Conservation (phyloP, 2,797 vertebrate genomes). For the Amniataba percoides region DNA sequence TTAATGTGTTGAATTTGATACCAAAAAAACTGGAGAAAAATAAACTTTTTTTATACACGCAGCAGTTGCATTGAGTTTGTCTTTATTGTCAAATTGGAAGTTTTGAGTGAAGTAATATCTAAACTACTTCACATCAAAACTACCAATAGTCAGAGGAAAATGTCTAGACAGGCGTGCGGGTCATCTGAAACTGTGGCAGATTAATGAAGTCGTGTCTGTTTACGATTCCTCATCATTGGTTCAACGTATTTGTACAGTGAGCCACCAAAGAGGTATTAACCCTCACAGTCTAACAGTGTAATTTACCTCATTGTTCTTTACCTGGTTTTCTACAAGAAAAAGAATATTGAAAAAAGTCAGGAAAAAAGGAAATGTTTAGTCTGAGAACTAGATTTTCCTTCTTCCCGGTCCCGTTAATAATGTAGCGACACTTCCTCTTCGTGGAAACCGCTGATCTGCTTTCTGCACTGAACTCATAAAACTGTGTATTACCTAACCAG, state of each 20-base stretch:
- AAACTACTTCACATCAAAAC: not conserved
- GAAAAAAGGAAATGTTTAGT: not conserved
- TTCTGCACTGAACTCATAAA: not conserved
- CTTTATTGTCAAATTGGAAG: conserved; percentile 16
- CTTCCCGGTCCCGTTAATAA: not conserved
- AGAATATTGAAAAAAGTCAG: not conserved
- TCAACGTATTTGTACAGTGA: not conserved
- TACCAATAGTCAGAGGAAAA: not conserved
- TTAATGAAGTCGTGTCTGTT: not conserved
- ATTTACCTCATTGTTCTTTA: not conserved
- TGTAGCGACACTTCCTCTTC: not conserved
- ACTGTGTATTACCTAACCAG: too few species aligned
- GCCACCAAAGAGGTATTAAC: not conserved
- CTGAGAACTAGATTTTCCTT: not conserved
- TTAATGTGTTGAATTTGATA: conserved; percentile 22
- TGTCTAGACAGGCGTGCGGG: not conserved
- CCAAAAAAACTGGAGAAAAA: conserved; percentile 48
- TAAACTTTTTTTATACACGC: conserved; percentile 55
- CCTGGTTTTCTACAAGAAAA: not conserved
- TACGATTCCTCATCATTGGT: not conserved
- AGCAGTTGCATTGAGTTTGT: not conserved
- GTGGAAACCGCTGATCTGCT: not conserved
- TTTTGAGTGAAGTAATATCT: not conserved
- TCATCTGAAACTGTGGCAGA: not conserved
- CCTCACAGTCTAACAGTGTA: not conserved